Conservation (phyloP, 1,140 invertebrate species). For the Hypsibius dujardini region DNA sequence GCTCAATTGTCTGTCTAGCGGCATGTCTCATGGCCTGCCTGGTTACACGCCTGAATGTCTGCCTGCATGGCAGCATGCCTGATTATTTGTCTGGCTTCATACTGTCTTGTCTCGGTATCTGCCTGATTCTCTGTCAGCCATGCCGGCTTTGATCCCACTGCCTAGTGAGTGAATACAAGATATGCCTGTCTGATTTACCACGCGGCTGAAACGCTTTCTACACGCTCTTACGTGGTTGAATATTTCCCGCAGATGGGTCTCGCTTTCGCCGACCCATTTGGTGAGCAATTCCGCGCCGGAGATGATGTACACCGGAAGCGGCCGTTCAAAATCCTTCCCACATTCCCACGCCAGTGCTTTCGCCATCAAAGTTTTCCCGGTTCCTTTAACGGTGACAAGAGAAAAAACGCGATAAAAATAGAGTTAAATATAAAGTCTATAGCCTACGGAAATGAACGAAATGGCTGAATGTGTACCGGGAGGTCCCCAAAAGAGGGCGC, state of each 20-base stretch:
- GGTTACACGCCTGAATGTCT: too few species aligned
- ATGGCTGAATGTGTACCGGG: neutral
- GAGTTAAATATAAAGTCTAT: neutral
- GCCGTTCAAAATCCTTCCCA: neutral
- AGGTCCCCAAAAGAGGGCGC: slow-evolving; percentile 9
- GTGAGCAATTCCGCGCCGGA: slow-evolving; percentile 5
- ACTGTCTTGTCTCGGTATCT: too few species aligned
- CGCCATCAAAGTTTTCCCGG: slow-evolving; percentile 14
- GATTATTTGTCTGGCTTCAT: too few species aligned
- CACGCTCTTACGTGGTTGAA: slow-evolving; percentile 3
- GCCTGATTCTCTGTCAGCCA: too few species aligned
- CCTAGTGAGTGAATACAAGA: too few species aligned
- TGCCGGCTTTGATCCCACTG: neutral
- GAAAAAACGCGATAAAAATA: neutral
- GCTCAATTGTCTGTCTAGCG: too few species aligned
- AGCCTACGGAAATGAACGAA: neutral
- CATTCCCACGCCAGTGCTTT: slow-evolving; percentile 11
- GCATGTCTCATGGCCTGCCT: too few species aligned
- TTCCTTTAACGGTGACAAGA: neutral
- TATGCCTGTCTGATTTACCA: too few species aligned
- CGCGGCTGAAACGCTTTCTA: too few species aligned
- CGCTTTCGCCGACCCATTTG: slow-evolving; percentile 15
- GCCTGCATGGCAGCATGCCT: too few species aligned
- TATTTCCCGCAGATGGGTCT: neutral
- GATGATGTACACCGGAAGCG: slow-evolving; percentile 2